Percentiles rank a stretch among this genome's conserved stretches.
phyloP scores from a whole-genome alignment of 2,797 vertebrate species.

The Anolis apletophallus region DNA sequence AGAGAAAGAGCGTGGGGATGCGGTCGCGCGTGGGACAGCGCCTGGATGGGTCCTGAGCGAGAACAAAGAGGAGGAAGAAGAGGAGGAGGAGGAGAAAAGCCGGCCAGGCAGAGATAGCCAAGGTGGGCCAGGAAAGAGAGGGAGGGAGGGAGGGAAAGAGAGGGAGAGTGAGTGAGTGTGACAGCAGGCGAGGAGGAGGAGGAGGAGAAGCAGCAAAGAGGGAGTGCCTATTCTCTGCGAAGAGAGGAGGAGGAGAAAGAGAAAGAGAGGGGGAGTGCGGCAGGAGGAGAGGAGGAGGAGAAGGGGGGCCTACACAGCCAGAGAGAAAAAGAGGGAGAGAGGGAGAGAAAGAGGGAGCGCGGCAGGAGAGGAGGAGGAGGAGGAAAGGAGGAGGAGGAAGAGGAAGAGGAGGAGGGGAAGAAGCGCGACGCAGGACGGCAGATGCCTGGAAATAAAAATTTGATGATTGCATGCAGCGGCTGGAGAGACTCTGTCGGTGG shows the following conservation, averaged over 20 bases:
- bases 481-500: constrained; percentile 81
- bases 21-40: not conserved
- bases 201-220: constrained; percentile 35
- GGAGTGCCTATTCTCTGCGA: constrained; percentile 12
- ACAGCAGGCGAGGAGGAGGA: constrained; percentile 38
- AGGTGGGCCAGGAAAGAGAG: constrained; percentile 17
- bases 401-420: constrained; percentile 21
- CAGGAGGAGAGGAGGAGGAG: constrained; percentile 56
- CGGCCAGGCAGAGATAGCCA: constrained; percentile 56
- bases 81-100: constrained; percentile 45
- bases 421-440: constrained; percentile 77
- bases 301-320: constrained; percentile 56
- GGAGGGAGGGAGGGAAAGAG: constrained; percentile 14
- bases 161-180: constrained; percentile 40
- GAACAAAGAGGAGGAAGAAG: constrained; percentile 13
- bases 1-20: too few relatives aligned
- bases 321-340: constrained; percentile 43
- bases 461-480: constrained; percentile 91
- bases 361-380: constrained; percentile 60
- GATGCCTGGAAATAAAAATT: constrained; percentile 89
- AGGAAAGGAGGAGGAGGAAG: constrained; percentile 39
- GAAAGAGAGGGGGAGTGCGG: constrained; percentile 49
- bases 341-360: constrained; percentile 41
- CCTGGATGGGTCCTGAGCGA: not conserved
- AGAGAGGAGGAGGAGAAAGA: constrained; percentile 51